Evolutionary conservation across 2,888 invertebrate species (phyloP).

Genomic region (Mimachlamys varia): DNA sequence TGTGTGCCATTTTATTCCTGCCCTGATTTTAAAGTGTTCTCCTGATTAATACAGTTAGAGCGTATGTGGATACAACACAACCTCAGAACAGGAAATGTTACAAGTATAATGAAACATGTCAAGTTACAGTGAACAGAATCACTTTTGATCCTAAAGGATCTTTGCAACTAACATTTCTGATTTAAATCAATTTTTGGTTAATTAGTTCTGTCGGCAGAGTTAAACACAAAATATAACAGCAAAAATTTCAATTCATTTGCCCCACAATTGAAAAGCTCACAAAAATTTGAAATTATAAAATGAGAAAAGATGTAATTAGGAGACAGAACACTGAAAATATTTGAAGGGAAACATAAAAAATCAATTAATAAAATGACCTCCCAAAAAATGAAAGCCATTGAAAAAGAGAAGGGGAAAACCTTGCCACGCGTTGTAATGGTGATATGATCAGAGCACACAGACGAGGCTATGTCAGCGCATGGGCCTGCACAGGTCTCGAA

Average conservation of each 20-base stretch:
- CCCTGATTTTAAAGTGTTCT: neutral
- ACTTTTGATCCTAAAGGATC: neutral
- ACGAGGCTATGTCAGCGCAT: neutral
- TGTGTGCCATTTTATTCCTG: too few relatives aligned
- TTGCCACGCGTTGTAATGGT: neutral
- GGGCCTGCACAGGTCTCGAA: neutral
- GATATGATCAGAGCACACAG: neutral
- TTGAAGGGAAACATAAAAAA: neutral
- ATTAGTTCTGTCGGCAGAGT: neutral
- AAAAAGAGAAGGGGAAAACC: neutral
- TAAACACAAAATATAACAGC: neutral
- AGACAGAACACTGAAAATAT: neutral
- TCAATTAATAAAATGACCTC: neutral
- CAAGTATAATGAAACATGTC: neutral
- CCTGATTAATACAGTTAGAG: neutral
- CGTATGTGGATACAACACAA: neutral
- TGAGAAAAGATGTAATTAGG: neutral
- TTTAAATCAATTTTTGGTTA: neutral
- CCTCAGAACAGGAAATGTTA: neutral
- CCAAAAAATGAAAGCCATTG: neutral
- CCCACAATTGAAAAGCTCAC: neutral
- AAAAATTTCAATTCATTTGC: neutral
- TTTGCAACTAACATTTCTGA: neutral
- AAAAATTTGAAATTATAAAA: neutral
- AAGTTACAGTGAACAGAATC: neutral